Evolutionary conservation across 2,888 invertebrate genomes (phyloP).

Genomic region (Habroteleia sp.): DNA sequence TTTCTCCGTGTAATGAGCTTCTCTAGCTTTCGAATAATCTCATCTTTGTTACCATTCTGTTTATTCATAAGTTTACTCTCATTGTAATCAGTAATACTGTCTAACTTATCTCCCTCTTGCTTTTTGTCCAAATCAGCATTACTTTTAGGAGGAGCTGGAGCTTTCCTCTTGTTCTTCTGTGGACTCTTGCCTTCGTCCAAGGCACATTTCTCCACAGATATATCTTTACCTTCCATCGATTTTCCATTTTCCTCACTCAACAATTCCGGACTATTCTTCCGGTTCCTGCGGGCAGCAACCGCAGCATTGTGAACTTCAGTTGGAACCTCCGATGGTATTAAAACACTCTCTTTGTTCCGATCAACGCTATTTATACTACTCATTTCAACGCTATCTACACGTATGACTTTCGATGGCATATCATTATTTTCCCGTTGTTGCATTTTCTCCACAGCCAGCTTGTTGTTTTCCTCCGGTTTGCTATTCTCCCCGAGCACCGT

Average conservation of each 20-base stretch:
- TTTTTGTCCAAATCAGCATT: constrained; percentile 53
- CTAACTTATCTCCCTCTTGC: constrained; percentile 69
- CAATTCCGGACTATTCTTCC: constrained; percentile 82
- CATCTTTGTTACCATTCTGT: constrained; percentile 64
- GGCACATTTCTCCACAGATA: constrained; percentile 71
- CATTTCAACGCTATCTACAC: constrained; percentile 53
- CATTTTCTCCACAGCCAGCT: constrained; percentile 52
- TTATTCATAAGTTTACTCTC: constrained; percentile 54
- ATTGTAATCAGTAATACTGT: constrained; percentile 72
- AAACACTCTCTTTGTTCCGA: constrained; percentile 66
- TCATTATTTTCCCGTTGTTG: constrained; percentile 72
- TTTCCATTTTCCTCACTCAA: constrained; percentile 53
- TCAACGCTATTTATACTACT: constrained; percentile 68
- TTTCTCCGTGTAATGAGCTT: too few relatives aligned
- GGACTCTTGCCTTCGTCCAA: constrained; percentile 83
- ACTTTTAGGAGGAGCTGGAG: constrained; percentile 86
- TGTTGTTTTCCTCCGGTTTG: constrained; percentile 69
- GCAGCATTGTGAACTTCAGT: constrained; percentile 88
- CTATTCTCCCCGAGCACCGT: constrained; percentile 57
- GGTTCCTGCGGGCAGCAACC: constrained; percentile 86
- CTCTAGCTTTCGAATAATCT: constrained; percentile 57
- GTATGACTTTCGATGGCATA: constrained; percentile 79
- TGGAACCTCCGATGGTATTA: constrained; percentile 86
- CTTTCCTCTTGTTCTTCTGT: constrained; percentile 85
- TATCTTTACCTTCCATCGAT: constrained; percentile 54